Base-by-base conservation (phyloP, 2,888 invertebrate genomes). In the Frankliniella intonsa region DNA sequence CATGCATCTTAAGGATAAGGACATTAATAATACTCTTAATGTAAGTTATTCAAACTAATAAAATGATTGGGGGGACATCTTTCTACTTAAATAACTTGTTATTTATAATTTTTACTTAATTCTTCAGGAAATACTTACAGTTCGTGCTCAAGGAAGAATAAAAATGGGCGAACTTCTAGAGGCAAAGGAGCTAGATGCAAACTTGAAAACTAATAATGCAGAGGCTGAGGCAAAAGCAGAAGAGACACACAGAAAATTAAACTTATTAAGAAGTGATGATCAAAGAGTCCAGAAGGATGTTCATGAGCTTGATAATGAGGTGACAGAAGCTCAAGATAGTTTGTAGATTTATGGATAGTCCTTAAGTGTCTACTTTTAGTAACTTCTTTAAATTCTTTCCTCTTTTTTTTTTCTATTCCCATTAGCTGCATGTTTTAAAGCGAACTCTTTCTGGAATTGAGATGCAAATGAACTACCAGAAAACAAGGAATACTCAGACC, bases 271-370 rank as follows among this genome's bases (percentile, higher is more conserved):
- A 25, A 76, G 1, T 76, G 69, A 76, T 12, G 69, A 76, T 22
- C 69, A 76, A 76, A 76, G 25, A 25, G 69, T 76, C 3, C 69
- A 76, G 69, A 76, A 25, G 10, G 69, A 76, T 76, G 69, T 76
- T 76, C 69, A 76, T 76, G 69, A 76, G 25, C 69, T 76, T 76
- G 69, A 76, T 10, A 76, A 76, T 76, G 69, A 76, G 25, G 69
- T 76, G 25, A 12, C 22, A 76, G 25, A 22, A 25, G 22, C 8
- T 76, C 25, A 8, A 9, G 25, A 12, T 69, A 8, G 9, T 9
- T 25, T 9, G 5, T 69, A 11, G 65, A 2, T 9, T 69, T 22
- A 69, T 22, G 7, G n/a, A n/a, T n/a, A n/a, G n/a, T n/a, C n/a
- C n/a, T n/a, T 38, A 38, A 38, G 2, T 38, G 38, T 38, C 5